Percentiles rank a stretch among this genome's conserved stretches.
phyloP scores from a whole-genome alignment of 2,113 vertebrate species.

The Ia io region DNA sequence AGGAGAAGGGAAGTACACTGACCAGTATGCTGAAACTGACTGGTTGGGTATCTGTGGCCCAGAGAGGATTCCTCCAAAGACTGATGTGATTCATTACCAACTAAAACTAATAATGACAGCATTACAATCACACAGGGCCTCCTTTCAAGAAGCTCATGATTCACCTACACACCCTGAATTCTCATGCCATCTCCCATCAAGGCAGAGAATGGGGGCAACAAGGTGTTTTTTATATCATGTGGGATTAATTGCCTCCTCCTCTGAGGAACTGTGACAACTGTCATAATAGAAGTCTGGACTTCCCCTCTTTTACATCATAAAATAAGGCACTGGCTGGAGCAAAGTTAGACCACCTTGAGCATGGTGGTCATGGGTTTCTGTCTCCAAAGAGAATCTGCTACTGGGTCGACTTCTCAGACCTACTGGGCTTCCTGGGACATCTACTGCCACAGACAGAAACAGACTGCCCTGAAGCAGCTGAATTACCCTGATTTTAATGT shows the following conservation, averaged over 20 bases:
- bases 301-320: neutral
- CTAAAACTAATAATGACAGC: neutral
- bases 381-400: neutral
- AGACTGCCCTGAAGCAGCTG: neutral
- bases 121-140: neutral
- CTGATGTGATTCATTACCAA: neutral
- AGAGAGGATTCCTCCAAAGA: neutral
- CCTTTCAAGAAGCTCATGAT: neutral
- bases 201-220: neutral
- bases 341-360: neutral
- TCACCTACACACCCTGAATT: neutral
- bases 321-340: neutral
- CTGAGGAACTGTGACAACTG: neutral
- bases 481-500: neutral
- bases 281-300: neutral
- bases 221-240: neutral
- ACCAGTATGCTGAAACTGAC: neutral
- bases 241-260: neutral
- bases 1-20: neutral
- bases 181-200: neutral
- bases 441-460: neutral
- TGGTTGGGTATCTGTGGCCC: neutral
- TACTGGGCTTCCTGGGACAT: neutral
- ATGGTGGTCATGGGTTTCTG: neutral
- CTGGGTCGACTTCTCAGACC: neutral